Conservation (phyloP, 2,888 invertebrate species). For the Nasonovia ribisnigri region DNA sequence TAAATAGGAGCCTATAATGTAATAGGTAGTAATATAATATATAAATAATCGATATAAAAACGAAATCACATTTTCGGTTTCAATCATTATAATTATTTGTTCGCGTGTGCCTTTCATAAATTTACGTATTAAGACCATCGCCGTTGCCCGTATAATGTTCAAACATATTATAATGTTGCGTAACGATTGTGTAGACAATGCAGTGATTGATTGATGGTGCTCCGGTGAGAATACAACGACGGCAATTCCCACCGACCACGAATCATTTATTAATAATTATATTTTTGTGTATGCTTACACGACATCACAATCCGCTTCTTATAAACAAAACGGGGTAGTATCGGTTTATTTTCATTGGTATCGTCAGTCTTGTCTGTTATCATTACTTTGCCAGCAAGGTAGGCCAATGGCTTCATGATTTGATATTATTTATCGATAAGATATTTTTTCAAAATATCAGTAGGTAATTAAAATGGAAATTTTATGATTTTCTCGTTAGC, state of each 20-base stretch:
- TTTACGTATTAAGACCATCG: background rate
- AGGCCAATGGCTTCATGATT: background rate
- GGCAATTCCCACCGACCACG: background rate
- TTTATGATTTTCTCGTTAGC: background rate
- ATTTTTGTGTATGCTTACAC: background rate
- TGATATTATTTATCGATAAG: background rate
- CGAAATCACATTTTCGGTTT: slow-evolving; percentile 1
- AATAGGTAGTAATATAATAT: background rate
- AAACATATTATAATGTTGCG: background rate
- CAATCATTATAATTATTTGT: background rate
- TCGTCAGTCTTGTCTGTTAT: background rate
- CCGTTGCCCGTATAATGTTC: background rate
- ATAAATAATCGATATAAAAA: background rate
- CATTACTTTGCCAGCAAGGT: background rate
- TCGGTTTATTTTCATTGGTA: background rate
- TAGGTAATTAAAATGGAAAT: background rate
- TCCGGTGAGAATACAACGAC: background rate
- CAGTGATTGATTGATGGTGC: background rate
- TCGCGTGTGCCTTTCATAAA: background rate
- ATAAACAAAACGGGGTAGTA: background rate
- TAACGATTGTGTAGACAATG: slow-evolving; percentile 1
- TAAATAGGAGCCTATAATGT: background rate
- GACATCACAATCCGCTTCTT: background rate
- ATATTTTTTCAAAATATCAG: background rate
- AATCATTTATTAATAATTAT: background rate